Conservation (phyloP, 2,797 vertebrate genomes). For the Siniperca obscura region DNA sequence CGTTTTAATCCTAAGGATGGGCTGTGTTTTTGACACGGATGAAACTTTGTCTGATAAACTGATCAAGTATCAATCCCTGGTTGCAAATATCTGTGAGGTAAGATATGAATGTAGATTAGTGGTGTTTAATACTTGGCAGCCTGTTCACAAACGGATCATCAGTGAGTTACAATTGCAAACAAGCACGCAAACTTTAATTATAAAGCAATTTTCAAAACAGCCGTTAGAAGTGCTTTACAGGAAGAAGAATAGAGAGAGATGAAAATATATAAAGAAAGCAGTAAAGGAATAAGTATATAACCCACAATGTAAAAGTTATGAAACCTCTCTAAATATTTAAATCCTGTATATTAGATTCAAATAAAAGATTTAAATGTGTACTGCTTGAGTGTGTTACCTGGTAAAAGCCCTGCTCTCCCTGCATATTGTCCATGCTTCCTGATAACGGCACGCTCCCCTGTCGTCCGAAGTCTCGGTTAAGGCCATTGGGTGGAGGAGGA, state of each 20-base stretch:
- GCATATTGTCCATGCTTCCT: conserved; percentile 85
- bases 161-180: neutral
- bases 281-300: no score
- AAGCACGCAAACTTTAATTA: neutral
- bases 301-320: neutral
- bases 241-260: neutral
- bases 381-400: conserved; percentile 84
- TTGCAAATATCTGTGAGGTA: neutral
- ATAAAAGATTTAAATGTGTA: neutral
- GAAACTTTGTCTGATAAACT: neutral
- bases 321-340: neutral
- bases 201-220: neutral
- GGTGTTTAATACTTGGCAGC: no score
- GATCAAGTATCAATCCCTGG: neutral
- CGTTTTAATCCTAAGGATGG: neutral
- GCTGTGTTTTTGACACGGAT: neutral
- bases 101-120: neutral
- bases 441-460: conserved; percentile 89
- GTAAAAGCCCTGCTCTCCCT: conserved; percentile 87
- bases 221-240: neutral
- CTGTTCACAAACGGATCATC: neutral
- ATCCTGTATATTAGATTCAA: neutral
- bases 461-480: conserved; percentile 88
- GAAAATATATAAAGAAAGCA: neutral
- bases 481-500: conserved; percentile 89